A percentile compares a stretch with the other conserved stretches of the same genome.
These are phyloP conservation scores for Xylota segnis DNA, from an alignment of 2,888 invertebrate genomes.

Conservation along the genomic window DNA sequence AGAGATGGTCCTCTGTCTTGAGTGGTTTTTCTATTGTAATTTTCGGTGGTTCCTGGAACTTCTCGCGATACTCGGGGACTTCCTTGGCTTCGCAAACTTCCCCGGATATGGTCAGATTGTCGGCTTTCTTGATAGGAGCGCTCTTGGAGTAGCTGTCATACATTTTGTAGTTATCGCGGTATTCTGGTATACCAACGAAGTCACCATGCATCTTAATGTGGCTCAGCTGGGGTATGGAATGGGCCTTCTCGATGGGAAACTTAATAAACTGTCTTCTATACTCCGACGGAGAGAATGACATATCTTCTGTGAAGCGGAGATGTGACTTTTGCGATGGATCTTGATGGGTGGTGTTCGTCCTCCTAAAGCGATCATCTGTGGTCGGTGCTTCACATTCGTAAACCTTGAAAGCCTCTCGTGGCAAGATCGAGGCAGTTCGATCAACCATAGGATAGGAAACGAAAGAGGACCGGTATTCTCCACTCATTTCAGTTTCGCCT, in stretches of 20 bases:
- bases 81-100: slow-evolving; percentile 78
- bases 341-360: slow-evolving; percentile 79
- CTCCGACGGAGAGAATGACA: slow-evolving; percentile 81
- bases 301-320: slow-evolving; percentile 77
- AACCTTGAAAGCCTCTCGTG: slow-evolving; percentile 81
- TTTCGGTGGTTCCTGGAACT: slow-evolving; percentile 81
- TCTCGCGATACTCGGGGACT: slow-evolving; percentile 82
- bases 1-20: slow-evolving; percentile 82
- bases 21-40: slow-evolving; percentile 79
- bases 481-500: slow-evolving; percentile 80
- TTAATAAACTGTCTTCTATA: slow-evolving; percentile 82
- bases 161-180: slow-evolving; percentile 83
- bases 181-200: slow-evolving; percentile 83
- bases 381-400: slow-evolving; percentile 70
- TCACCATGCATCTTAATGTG: slow-evolving; percentile 83
- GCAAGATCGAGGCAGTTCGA: slow-evolving; percentile 81
- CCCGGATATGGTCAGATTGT: slow-evolving; percentile 82
- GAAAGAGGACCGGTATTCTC: slow-evolving; percentile 81
- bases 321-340: slow-evolving; percentile 78
- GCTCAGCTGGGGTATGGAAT: slow-evolving; percentile 84
- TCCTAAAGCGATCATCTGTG: slow-evolving; percentile 79
- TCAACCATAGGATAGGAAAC: slow-evolving; percentile 82
- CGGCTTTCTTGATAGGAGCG: slow-evolving; percentile 83
- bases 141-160: slow-evolving; percentile 83
- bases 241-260: slow-evolving; percentile 82